These are phyloP conservation scores for Clepsis dumicolana DNA, from an alignment of 2,888 invertebrate species.

Conservation along the genomic window DNA sequence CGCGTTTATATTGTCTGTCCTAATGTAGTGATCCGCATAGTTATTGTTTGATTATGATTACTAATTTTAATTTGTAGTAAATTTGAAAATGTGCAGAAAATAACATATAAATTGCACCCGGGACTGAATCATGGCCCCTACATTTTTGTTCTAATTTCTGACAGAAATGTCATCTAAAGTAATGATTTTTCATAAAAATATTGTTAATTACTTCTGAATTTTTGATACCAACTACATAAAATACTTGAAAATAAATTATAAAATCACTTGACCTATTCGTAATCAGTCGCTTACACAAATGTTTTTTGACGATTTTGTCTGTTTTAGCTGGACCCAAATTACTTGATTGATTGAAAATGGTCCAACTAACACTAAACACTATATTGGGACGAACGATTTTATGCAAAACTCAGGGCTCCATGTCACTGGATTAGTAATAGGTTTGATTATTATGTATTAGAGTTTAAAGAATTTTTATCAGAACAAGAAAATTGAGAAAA, in stretches of 20 bases:
- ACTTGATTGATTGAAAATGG: not conserved
- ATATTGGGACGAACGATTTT: not conserved
- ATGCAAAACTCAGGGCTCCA: not conserved
- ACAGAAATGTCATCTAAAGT: too few species aligned
- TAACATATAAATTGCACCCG: too few species aligned
- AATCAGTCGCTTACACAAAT: too few species aligned
- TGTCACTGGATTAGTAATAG: slow-evolving; percentile 31
- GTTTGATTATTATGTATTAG: slow-evolving; percentile 41
- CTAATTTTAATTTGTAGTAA: not conserved
- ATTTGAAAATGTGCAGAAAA: not conserved
- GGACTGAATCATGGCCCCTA: too few species aligned
- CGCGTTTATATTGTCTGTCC: not conserved
- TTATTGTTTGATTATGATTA: not conserved
- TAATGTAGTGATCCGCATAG: not conserved
- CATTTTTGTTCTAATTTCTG: too few species aligned
- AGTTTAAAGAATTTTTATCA: slow-evolving; percentile 47
- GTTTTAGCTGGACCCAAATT: not conserved
- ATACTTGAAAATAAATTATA: too few species aligned
- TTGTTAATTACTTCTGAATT: too few species aligned
- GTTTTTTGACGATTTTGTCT: not conserved
- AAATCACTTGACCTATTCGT: too few species aligned
- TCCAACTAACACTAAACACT: not conserved
- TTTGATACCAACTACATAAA: too few species aligned
- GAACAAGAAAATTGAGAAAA: slow-evolving; percentile 47
- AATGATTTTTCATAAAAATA: too few species aligned